Evolutionary conservation across 2,888 invertebrate genomes (phyloP), one percentile per base, ranked within the genome.

Genomic region (Iphiclides podalirius): DNA sequence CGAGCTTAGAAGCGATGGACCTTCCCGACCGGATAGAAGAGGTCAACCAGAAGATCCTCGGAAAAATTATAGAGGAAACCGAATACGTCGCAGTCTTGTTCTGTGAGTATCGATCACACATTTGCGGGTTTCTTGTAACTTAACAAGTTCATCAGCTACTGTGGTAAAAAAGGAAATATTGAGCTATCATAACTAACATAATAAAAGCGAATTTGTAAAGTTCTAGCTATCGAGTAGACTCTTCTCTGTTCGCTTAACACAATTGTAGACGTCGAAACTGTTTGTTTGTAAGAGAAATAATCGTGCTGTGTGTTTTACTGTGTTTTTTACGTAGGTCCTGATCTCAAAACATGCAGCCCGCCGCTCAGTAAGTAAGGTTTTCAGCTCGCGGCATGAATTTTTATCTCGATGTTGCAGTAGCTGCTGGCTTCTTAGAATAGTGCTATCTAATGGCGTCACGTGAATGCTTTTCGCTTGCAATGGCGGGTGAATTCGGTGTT

Each of bases 21-120:
- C 90, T 96, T 70, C 97, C 97, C 40, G 97, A 97, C 87, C 92
- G 97, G 80, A 97, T 97, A 81, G 97, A 97, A 90, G 97, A 97
- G 90, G 97, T 97, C 45, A 97, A 97, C 78, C 92, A 96, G 55
- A 95, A 95, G 81, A 96, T 97, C 70, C 90, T 97, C 59, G 91
- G 92, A 52, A 97, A 96, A 87, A 95, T 97, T 70, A 95, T 97
- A 58, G 95, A 96, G 78, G 96, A 97, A 63, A 95, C 96, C 15
- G 94, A 96, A 65, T 97, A 94, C 76, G 96, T 97, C 61, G 97
- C 97, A 48, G 97, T 97, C 63, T 91, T 97, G 69, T 97, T 97
- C 90, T 97, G 97, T 97, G 92, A 96, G 97, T 96, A 89, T 66
- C 61, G 37, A 57, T 52, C 52, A 28, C 20, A 17, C 8, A 11